Evolutionary conservation across 1,140 invertebrate genomes (phyloP), one percentile per base, ranked within the genome.

Genomic region (Ceratitis capitata): DNA sequence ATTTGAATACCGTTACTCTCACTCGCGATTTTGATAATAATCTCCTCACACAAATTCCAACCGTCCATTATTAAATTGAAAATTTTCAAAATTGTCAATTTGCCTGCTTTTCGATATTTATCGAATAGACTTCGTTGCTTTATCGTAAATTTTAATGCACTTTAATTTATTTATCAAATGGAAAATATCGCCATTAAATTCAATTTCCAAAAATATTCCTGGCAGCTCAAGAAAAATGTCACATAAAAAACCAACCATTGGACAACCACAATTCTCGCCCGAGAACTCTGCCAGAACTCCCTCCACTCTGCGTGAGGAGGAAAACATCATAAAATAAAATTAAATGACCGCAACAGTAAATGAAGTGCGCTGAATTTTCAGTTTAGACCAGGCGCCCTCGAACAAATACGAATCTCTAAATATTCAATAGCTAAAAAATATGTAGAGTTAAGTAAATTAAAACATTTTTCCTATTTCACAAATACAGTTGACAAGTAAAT

Each of bases 401-500:
- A 53, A 82, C 23, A 47, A 49, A 29, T 12, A 49, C n/a, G 6
- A 78, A n/a, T n/a, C n/a, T n/a, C 2, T 14, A 45, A 83, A 16
- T 53, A 53, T 51, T 45, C 49, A 83, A 83, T 51, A 51, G n/a
- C 47, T 23, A 83, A 53, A 51, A 83, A 29, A 2, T 56, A 23
- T 1, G 16, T 82, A 49, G 9, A 7, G 23, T 51, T 53, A 23
- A 82, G 12, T 42, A 83, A 53, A 6, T 29, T 16, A 51, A 53
- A 19, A 83, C 10, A 83, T 23, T 35, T 29, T 64, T 42, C 69
- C 45, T 35, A 23, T 64, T 42, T 39, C 45, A 29, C 12, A 51
- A 83, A 49, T 83, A 83, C 26, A 83, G n/a, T 83, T 51, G 82
- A 83, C 49, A 83, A 53, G 82, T 53, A 51, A 83, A 83, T 83